Evolutionary conservation across 1,140 invertebrate genomes (phyloP), one percentile per base, ranked within the genome.

Genomic region (Condylostylus longicornis): DNA sequence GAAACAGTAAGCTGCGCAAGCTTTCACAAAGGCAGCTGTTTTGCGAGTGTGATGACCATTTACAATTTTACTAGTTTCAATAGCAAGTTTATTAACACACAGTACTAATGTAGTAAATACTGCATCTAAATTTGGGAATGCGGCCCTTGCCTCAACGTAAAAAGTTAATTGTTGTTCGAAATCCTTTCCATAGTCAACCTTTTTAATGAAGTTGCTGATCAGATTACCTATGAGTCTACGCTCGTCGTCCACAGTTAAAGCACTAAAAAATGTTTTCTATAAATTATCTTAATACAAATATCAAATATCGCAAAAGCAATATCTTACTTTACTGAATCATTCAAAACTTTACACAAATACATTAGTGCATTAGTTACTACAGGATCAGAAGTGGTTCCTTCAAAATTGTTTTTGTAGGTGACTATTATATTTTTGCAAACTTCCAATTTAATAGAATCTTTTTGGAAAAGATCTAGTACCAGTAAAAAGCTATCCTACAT

Each of bases 1-100:
- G 56, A 82, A 96, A 61, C 79, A 82, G 63, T 88, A 97, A 1
- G 93, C 91, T 34, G 85, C 77, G 68, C 91, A 97, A n/a, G 90
- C 89, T 47, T 83, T 74, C 18, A 88, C 79, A 67, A 93, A 89
- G 39, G 82, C 75, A 3, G 71, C 72, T 1, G 82, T 85, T 66
- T 82, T 82, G 46, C 75, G 71, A 2, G 81, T 84, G 50, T 86
- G 80, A 50, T 79, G 71, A 3, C 82, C 78, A 40, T 76, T 71
- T 3, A 87, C 74, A 28, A 83, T 71, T 48, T 68, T 68, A 38
- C 75, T 64, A 2, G 80, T 83, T 49, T 77, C 73, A 42, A 86
- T 74, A 1, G 82, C 69, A 40, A 91, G 58, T 41, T 71, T 70
- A 61, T 87, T 88, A 5, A 88, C 84, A 64, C 75, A 75, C 58